Evolutionary conservation across 1,140 invertebrate genomes (phyloP).

Genomic region (Brachionus rotundiformis): DNA sequence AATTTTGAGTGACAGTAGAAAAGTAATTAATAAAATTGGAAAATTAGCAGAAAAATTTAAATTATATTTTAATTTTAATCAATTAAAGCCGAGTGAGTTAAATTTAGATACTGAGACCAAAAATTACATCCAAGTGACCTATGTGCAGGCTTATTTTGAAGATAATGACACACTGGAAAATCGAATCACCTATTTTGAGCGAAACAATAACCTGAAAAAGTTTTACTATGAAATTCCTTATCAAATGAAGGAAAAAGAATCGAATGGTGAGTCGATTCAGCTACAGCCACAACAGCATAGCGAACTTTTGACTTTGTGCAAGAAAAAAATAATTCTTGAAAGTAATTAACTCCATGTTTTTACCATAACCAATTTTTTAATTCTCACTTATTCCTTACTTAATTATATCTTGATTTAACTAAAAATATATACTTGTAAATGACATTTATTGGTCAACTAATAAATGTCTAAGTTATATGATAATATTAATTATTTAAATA

Average conservation of each 20-base stretch:
- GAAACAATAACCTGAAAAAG: conserved; percentile 79
- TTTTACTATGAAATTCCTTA: conserved; percentile 93
- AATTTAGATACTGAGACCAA: conserved; percentile 63
- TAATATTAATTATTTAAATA: no score
- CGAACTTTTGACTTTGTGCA: conserved; percentile 43
- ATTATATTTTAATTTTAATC: neutral
- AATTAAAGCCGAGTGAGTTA: neutral
- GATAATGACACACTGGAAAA: conserved; percentile 68
- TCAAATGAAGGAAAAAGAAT: conserved; percentile 77
- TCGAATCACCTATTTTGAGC: conserved; percentile 77
- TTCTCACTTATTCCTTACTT: no score
- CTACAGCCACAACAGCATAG: conserved; percentile 74
- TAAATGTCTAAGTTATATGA: no score
- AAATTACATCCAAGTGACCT: conserved; percentile 88
- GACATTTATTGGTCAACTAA: no score
- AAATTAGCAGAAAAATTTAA: neutral
- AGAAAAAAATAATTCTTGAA: conserved; percentile 39
- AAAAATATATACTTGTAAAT: no score
- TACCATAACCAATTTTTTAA: no score
- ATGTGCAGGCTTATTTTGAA: conserved; percentile 77
- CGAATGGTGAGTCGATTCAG: conserved; percentile 76
- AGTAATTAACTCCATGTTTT: no score
- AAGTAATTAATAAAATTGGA: neutral
- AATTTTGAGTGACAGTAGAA: conserved; percentile 49
- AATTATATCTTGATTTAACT: no score